A percentile compares a stretch with the other conserved stretches of the same genome.
phyloP scores from a whole-genome alignment of 1,140 invertebrate genomes.

The Lordiphosa stackelbergi region DNA sequence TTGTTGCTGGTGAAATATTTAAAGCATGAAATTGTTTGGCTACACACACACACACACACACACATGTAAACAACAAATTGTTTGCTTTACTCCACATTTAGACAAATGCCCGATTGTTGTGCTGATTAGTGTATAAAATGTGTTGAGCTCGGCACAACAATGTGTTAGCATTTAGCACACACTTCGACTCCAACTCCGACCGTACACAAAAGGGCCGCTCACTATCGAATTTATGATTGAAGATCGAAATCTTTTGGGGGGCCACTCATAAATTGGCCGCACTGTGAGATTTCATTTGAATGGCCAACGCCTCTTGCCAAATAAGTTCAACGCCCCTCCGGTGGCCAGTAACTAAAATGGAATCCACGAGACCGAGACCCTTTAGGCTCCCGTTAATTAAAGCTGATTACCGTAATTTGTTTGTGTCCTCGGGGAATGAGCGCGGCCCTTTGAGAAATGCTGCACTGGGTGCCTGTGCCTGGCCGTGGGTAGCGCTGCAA shows the following conservation, averaged over 20 bases:
- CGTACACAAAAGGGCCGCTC: constrained; percentile 28
- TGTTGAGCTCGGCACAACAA: constrained; percentile 14
- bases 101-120: constrained; percentile 30
- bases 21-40: constrained; percentile 66
- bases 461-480: constrained; percentile 17
- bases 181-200: no score
- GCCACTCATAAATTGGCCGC: constrained; percentile 49
- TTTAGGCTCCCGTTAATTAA: constrained; percentile 61
- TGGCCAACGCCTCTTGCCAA: constrained; percentile 53
- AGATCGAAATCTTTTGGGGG: constrained; percentile 46
- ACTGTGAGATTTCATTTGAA: constrained; percentile 53
- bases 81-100: constrained; percentile 47
- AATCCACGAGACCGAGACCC: constrained; percentile 18
- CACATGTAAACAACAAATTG: constrained; percentile 26
- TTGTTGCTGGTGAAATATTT: constrained; percentile 50
- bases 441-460: constrained; percentile 42
- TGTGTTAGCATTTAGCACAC: constrained; percentile 45
- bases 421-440: constrained; percentile 48
- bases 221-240: constrained; percentile 44
- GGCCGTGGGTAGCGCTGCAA: constrained; percentile 47
- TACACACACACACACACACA: constrained; percentile 22
- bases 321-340: constrained; percentile 55
- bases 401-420: constrained; percentile 74
- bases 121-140: constrained; percentile 26
- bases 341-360: constrained; percentile 16